A percentile compares a stretch with the other conserved stretches of the same genome.
Conservation (phyloP, 2,888 invertebrate species). For the Mythimna albipuncta region DNA sequence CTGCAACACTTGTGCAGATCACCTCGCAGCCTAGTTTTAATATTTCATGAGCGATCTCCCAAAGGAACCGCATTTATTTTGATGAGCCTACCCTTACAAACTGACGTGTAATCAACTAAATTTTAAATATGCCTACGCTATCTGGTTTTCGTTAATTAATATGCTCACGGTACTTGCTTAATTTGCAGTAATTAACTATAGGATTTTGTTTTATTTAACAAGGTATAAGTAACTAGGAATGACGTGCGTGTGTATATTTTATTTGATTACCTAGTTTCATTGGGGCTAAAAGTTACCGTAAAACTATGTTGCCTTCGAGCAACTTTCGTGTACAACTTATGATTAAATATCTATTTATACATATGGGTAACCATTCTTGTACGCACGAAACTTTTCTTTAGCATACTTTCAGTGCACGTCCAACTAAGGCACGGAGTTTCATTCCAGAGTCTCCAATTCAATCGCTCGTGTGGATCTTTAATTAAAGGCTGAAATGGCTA, state of each 20-base stretch:
- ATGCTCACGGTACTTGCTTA: neutral
- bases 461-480: no score
- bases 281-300: neutral
- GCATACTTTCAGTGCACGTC: neutral
- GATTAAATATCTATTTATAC: neutral
- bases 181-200: neutral
- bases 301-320: neutral
- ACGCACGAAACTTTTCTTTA: no score
- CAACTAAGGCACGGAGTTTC: neutral
- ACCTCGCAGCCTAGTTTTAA: slow-evolving; percentile 14
- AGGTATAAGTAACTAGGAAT: neutral
- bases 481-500: no score
- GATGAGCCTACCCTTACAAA: slow-evolving; percentile 10
- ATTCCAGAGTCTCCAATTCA: no score
- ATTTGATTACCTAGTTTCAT: neutral
- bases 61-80: slow-evolving; percentile 10
- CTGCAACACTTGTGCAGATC: no score
- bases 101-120: slow-evolving; percentile 26
- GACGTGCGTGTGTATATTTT: neutral
- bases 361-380: no score
- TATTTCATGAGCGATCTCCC: slow-evolving; percentile 28
- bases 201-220: neutral
- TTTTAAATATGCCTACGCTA: neutral
- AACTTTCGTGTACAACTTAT: neutral
- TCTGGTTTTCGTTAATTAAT: slow-evolving; percentile 9